phyloP scores from a whole-genome alignment of 2,113 vertebrate species.

The Casuarius casuarius region DNA sequence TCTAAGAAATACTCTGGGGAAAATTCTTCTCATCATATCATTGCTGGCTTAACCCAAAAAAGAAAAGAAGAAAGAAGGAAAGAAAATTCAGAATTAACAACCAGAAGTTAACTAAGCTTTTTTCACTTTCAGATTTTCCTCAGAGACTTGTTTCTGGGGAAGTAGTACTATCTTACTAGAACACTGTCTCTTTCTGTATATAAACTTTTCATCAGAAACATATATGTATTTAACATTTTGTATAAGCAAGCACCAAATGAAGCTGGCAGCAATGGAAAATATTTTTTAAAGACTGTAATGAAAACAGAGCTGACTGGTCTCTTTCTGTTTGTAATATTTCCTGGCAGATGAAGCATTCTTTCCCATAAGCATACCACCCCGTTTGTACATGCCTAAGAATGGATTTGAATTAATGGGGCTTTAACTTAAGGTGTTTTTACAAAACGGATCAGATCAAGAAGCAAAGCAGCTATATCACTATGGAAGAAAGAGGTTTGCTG shows the following conservation, averaged over 20 bases:
- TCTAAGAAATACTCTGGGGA: background rate
- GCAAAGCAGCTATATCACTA: background rate
- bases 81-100: background rate
- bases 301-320: background rate
- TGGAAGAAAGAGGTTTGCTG: background rate
- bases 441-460: background rate
- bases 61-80: background rate
- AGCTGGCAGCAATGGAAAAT: background rate
- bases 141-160: background rate
- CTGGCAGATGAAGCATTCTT: background rate
- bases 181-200: background rate
- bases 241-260: background rate
- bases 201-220: background rate
- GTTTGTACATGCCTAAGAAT: background rate
- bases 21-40: background rate
- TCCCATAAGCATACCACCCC: background rate
- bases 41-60: background rate
- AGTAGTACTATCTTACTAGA: background rate
- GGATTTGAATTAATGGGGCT: background rate
- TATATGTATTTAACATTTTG: background rate
- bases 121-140: background rate
- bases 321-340: background rate
- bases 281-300: background rate
- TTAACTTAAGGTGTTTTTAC: background rate
- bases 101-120: background rate